Base-by-base conservation (phyloP, 2,888 invertebrate species). In the Cheilosia grossa region DNA sequence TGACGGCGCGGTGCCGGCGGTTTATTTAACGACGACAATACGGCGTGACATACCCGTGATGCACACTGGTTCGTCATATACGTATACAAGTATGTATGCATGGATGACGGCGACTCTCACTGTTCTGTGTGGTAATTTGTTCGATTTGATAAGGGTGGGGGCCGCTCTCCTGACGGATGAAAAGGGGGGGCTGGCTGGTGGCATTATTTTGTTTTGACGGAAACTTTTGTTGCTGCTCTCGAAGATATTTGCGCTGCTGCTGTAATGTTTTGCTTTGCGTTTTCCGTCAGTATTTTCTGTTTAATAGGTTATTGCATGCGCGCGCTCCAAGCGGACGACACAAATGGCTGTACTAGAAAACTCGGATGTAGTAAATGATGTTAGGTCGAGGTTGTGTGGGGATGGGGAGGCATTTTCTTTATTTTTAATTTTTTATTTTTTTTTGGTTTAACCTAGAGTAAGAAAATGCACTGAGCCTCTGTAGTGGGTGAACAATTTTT, bases 161-260 rank as follows among this genome's bases (percentile, higher is more conserved):
- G 33, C 30, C 19, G 49, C n/a, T n/a, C 33, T 53, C 21, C 15
- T 17, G 13, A 44, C 37, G n/a, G 63, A 37, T 24, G 40, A 21
- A 15, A 24, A 27, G n/a, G n/a, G 30, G 7, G 10, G 58, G 30
- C 9, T 9, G 30, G 30, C 30, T 30, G 30, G 21, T 44, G 40
- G 30, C 49, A 64, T 80, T 85, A 75, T 85, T 80, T 80, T 85
- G 83, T 85, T 85, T 80, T 85, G 83, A 85, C 83, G 80, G 83
- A 85, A 66, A 80, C 49, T 85, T 80, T 85, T 85, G 74, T 80
- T 85, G 75, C 61, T 74, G 42, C 17, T 24, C 66, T 58, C 19
- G 30, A 42, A 49, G 67, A 58, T 66, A 37, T 54, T 54, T 49
- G 74, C 33, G 30, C 33, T 37, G 66, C 33, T 59, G 40, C 7